Evolutionary conservation across 2,888 invertebrate genomes (phyloP).

Genomic region (Melinaea marsaeus): DNA sequence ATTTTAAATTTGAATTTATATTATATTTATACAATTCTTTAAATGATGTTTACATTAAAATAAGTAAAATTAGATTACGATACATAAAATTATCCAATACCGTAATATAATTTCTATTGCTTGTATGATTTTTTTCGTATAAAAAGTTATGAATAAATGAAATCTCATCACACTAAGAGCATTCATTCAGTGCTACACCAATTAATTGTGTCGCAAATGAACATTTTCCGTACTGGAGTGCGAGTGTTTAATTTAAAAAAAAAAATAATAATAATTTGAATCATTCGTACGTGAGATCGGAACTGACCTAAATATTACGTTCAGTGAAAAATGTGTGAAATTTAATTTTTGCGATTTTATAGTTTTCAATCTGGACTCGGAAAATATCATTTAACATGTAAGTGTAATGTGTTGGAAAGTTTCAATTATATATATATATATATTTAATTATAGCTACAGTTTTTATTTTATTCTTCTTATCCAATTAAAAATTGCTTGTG

Average conservation of each 20-base stretch:
- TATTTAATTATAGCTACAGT: no score
- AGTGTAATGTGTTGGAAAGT: no score
- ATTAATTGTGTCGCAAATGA: constrained; percentile 49
- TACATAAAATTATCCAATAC: neutral
- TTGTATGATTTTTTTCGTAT: neutral
- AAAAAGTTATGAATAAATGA: neutral
- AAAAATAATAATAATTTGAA: constrained; percentile 37
- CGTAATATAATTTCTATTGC: neutral
- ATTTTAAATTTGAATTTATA: no score
- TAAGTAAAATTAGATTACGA: no score
- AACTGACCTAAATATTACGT: constrained; percentile 54
- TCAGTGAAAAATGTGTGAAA: constrained; percentile 31
- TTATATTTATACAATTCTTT: neutral
- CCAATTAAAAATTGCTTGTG: no score
- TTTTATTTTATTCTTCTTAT: no score
- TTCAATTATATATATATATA: no score
- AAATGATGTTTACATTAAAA: neutral
- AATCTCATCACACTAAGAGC: constrained; percentile 17
- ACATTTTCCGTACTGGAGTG: constrained; percentile 34
- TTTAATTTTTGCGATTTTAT: constrained; percentile 25
- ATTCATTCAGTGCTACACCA: constrained; percentile 22
- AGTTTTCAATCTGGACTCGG: constrained; percentile 5
- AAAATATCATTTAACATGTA: no score
- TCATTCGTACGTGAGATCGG: constrained; percentile 44
- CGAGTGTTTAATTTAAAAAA: constrained; percentile 49